These are phyloP conservation scores for Drosophila parthenogenetica DNA, from an alignment of 2,888 invertebrate species.

Conservation along the genomic window DNA sequence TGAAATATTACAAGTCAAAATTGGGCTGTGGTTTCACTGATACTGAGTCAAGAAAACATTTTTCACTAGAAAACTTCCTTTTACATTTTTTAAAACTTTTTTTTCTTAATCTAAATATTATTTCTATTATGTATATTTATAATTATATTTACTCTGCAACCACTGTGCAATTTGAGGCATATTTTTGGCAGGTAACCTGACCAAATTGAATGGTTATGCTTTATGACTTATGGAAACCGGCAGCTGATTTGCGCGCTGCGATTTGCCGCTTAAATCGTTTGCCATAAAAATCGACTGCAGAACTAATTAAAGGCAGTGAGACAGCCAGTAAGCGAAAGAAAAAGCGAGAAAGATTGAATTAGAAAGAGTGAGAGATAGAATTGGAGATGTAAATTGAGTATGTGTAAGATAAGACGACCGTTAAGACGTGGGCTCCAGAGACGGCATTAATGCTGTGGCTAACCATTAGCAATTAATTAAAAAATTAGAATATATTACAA, in stretches of 20 bases:
- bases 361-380: slow-evolving; percentile 1
- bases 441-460: slow-evolving; percentile 61
- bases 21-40: too few relatives aligned
- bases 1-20: too few relatives aligned
- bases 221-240: slow-evolving; percentile 77
- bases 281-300: slow-evolving; percentile 70
- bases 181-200: slow-evolving; percentile 55
- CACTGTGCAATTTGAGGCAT: slow-evolving; percentile 43
- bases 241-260: slow-evolving; percentile 71
- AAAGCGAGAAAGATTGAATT: background rate
- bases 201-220: slow-evolving; percentile 76
- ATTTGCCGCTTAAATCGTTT: slow-evolving; percentile 63
- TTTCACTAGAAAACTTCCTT: too few relatives aligned
- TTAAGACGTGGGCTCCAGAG: slow-evolving; percentile 52
- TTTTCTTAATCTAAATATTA: too few relatives aligned
- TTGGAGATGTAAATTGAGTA: slow-evolving; percentile 1
- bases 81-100: too few relatives aligned
- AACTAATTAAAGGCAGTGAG: slow-evolving; percentile 67
- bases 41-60: too few relatives aligned
- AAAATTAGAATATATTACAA: slow-evolving; percentile 76
- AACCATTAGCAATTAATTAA: slow-evolving; percentile 81
- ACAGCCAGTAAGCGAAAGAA: background rate
- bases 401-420: slow-evolving; percentile 50
- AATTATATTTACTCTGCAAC: background rate
- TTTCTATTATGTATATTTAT: too few relatives aligned